Evolutionary conservation across 2,113 vertebrate species (phyloP).

Genomic region (Saimiri boliviensis): DNA sequence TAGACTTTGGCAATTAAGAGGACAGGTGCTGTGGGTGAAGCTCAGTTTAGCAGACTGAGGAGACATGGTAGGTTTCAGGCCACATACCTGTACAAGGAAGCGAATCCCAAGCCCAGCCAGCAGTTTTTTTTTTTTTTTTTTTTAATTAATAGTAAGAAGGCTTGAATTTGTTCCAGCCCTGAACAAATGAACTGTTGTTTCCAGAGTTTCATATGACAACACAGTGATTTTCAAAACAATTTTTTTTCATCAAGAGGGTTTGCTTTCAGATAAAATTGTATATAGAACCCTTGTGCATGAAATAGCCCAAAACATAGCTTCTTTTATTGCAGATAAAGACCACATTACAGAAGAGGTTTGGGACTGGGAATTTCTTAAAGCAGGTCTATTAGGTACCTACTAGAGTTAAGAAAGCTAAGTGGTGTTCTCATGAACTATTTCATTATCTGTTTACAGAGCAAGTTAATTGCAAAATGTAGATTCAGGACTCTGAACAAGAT

Average conservation of each 20-base stretch:
- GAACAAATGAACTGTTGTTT: constrained; percentile 20
- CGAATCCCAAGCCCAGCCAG: background rate
- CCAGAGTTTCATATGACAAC: background rate
- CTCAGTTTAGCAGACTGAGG: background rate
- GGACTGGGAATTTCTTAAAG: background rate
- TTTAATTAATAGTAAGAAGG: background rate
- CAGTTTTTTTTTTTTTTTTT: background rate
- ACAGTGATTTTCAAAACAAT: constrained; percentile 20
- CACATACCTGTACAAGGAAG: background rate
- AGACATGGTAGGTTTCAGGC: background rate
- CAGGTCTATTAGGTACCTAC: background rate
- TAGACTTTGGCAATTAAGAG: background rate
- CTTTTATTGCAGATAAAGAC: background rate
- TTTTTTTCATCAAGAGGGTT: background rate
- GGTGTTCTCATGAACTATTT: background rate
- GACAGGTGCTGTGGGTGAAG: background rate
- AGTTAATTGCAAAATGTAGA: background rate
- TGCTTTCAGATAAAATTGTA: constrained; percentile 44
- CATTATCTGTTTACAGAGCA: background rate
- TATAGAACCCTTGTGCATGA: background rate
- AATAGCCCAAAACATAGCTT: background rate
- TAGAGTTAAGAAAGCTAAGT: background rate
- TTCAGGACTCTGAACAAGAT: background rate
- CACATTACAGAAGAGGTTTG: background rate
- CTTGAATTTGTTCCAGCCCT: constrained; percentile 36